phyloP scores from a whole-genome alignment of 2,797 vertebrate genomes.

The Pipistrellus pygmaeus region DNA sequence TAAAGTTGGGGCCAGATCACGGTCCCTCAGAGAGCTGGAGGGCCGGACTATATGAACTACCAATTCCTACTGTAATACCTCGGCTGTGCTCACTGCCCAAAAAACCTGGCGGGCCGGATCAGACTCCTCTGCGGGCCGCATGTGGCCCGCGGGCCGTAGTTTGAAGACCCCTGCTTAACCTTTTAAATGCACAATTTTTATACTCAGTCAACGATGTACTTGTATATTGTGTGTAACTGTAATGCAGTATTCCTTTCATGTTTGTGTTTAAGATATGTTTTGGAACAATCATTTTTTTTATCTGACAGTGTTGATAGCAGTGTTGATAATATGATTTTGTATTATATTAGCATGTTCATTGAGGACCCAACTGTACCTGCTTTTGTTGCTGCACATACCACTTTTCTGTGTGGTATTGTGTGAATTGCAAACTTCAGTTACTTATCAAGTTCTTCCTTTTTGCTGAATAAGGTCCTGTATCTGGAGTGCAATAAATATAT shows the following conservation, averaged over 20 bases:
- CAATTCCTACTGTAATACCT: too few species aligned
- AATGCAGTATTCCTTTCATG: neutral
- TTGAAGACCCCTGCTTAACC: too few species aligned
- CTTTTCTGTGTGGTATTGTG: neutral
- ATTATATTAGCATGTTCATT: neutral
- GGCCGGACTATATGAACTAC: too few species aligned
- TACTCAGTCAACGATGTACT: neutral
- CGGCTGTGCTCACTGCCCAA: too few species aligned
- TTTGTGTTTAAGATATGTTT: neutral
- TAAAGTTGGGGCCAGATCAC: too few species aligned
- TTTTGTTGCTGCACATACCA: neutral
- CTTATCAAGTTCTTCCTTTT: neutral
- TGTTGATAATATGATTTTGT: neutral
- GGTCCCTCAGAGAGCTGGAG: too few species aligned
- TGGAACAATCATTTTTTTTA: neutral
- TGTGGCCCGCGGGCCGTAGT: too few species aligned
- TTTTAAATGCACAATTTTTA: neutral
- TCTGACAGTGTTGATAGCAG: neutral
- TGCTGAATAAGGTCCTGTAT: neutral
- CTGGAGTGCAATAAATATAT: neutral
- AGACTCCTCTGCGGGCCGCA: too few species aligned
- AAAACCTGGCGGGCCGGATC: too few species aligned
- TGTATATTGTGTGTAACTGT: neutral
- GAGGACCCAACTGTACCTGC: neutral
- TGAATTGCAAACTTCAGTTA: neutral